phyloP scores from a whole-genome alignment of 2,888 invertebrate genomes.

The Protula sp. region DNA sequence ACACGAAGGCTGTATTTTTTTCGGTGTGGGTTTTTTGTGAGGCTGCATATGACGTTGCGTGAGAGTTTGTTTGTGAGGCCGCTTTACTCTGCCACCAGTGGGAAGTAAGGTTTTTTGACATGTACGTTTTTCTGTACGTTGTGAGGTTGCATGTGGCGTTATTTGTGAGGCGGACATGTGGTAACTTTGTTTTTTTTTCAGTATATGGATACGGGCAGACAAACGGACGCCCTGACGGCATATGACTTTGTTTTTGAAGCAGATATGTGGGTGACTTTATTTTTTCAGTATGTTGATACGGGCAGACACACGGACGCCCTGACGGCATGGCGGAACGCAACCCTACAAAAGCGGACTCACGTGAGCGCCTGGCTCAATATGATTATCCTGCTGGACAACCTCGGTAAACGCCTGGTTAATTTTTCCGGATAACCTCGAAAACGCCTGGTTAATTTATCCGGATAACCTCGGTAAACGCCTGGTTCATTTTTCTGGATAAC shows the following conservation, averaged over 20 bases:
- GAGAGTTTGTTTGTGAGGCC: too few relatives aligned
- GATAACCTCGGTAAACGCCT: neutral
- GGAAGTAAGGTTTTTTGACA: too few relatives aligned
- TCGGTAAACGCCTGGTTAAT: constrained; percentile 60
- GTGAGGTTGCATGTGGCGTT: too few relatives aligned
- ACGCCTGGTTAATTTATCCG: neutral
- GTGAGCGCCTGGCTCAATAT: constrained; percentile 87
- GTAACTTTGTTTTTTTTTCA: constrained; percentile 52
- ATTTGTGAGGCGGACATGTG: too few relatives aligned
- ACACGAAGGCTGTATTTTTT: neutral
- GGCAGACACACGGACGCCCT: constrained; percentile 70
- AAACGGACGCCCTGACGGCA: constrained; percentile 69
- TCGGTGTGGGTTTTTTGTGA: neutral
- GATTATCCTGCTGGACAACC: constrained; percentile 75
- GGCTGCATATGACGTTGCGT: too few relatives aligned
- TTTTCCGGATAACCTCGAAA: neutral
- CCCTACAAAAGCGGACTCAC: constrained; percentile 70
- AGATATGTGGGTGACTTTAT: too few relatives aligned
- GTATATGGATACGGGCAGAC: constrained; percentile 73
- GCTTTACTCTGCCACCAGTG: too few relatives aligned
- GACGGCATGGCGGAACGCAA: constrained; percentile 76
- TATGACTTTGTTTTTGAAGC: too few relatives aligned
- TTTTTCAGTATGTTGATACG: constrained; percentile 69
- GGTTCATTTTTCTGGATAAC: constrained; percentile 10
- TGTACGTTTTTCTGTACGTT: too few relatives aligned